A percentile compares a stretch with the other conserved stretches of the same genome.
phyloP scores from a whole-genome alignment of 2,888 invertebrate species.

The Drosophila maculinotata region DNA sequence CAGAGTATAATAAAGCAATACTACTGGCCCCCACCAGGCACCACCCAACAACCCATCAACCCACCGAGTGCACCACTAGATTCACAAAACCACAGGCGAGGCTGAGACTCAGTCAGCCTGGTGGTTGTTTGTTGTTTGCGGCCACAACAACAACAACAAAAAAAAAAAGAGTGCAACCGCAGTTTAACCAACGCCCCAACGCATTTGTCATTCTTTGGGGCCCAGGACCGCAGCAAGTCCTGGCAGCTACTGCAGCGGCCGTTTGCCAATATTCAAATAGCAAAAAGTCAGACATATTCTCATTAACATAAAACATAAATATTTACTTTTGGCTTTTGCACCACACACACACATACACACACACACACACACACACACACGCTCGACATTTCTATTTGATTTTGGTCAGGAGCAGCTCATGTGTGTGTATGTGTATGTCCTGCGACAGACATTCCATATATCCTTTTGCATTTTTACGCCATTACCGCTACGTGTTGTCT shows the following conservation, averaged over 20 bases:
- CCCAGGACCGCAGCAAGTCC: conserved; percentile 31
- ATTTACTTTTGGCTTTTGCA: conserved; percentile 76
- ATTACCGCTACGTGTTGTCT: conserved; percentile 63
- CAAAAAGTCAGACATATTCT: conserved; percentile 83
- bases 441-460: conserved; percentile 53
- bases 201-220: conserved; percentile 72
- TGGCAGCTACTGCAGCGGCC: conserved; percentile 45
- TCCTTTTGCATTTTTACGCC: conserved; percentile 72
- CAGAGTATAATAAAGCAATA: conserved; percentile 48
- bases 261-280: conserved; percentile 81
- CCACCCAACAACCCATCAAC: not conserved
- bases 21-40: not conserved
- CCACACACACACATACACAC: no score
- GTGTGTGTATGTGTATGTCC: conserved; percentile 3
- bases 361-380: conserved; percentile 25
- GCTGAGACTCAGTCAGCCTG: conserved; percentile 39
- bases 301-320: conserved; percentile 84
- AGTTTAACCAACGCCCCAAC: conserved; percentile 66
- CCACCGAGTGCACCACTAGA: conserved; percentile 13
- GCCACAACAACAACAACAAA: conserved; percentile 32
- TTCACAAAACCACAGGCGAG: conserved; percentile 35
- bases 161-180: conserved; percentile 65
- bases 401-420: conserved; percentile 41
- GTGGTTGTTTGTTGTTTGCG: conserved; percentile 36
- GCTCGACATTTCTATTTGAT: conserved; percentile 67